Percentiles rank a stretch among this genome's conserved stretches.
Conservation (phyloP, 2,888 invertebrate species). For the Eugnorisma glareosa region DNA sequence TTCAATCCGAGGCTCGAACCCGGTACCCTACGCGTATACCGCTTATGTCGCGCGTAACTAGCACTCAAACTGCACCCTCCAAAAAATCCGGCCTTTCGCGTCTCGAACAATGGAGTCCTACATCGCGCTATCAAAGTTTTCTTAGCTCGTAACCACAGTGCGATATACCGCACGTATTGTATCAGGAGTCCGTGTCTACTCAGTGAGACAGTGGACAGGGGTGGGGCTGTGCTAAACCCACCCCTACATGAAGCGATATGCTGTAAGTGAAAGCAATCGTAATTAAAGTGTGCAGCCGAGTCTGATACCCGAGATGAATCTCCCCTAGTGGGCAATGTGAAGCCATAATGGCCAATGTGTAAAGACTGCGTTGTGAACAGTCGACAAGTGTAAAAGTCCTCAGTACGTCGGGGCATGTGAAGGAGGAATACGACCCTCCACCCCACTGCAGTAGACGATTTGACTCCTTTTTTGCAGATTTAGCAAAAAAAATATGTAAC, state of each 20-base stretch:
- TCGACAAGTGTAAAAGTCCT: slow-evolving; percentile 1
- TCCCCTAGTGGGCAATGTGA: neutral
- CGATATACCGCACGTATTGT: fast-evolving
- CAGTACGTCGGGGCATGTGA: slow-evolving; percentile 17
- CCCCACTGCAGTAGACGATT: slow-evolving; percentile 50
- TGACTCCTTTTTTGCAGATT: slow-evolving; percentile 21
- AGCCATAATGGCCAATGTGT: neutral
- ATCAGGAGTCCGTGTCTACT: slow-evolving; percentile 49
- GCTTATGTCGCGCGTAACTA: neutral
- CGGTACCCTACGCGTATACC: neutral
- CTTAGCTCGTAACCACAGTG: neutral
- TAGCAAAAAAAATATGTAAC: too few relatives aligned
- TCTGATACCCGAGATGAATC: neutral
- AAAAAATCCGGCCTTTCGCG: neutral
- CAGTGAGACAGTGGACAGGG: slow-evolving; percentile 44
- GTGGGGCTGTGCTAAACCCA: slow-evolving; percentile 30
- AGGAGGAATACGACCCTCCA: slow-evolving; percentile 20
- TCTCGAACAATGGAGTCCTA: slow-evolving; percentile 12
- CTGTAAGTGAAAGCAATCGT: neutral
- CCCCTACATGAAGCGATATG: slow-evolving; percentile 1
- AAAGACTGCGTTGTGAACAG: neutral
- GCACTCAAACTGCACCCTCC: neutral
- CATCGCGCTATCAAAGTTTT: slow-evolving; percentile 42
- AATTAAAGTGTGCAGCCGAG: neutral
- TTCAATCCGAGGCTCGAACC: neutral